Evolutionary conservation across 2,797 vertebrate genomes (phyloP).

Genomic region (Manis pentadactyla): DNA sequence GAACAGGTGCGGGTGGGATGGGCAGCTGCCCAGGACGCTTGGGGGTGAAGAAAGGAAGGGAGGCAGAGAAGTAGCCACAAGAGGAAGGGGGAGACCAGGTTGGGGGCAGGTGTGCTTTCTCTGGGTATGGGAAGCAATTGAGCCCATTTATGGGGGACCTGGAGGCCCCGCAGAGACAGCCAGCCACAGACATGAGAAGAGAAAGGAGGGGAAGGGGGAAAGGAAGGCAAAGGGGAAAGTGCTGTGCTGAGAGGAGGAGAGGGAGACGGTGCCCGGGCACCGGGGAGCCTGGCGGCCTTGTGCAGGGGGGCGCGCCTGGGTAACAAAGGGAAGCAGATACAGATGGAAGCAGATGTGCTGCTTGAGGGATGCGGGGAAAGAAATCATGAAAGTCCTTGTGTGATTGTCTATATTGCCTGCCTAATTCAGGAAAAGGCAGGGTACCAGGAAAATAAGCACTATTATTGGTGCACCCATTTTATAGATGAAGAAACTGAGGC

Average conservation of each 20-base stretch:
- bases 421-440: not conserved
- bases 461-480: not conserved
- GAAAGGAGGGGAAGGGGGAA: not conserved
- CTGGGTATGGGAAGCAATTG: not conserved
- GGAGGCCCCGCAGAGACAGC: not conserved
- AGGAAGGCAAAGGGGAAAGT: too few species aligned
- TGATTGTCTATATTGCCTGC: not conserved
- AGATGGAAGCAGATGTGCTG: not conserved
- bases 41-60: not conserved
- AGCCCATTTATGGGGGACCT: fast-evolving
- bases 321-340: not conserved
- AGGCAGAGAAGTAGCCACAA: fast-evolving
- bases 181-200: not conserved
- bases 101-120: not conserved
- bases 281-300: not conserved
- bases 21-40: too few species aligned
- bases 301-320: not conserved
- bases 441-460: not conserved
- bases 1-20: too few species aligned
- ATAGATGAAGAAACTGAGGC: not conserved
- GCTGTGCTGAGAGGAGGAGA: too few species aligned
- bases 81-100: not conserved
- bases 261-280: fast-evolving
- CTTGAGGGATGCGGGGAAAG: not conserved
- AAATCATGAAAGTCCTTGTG: not conserved